Base-by-base conservation (phyloP, 1,140 invertebrate species). In the Pectinophora gossypiella region DNA sequence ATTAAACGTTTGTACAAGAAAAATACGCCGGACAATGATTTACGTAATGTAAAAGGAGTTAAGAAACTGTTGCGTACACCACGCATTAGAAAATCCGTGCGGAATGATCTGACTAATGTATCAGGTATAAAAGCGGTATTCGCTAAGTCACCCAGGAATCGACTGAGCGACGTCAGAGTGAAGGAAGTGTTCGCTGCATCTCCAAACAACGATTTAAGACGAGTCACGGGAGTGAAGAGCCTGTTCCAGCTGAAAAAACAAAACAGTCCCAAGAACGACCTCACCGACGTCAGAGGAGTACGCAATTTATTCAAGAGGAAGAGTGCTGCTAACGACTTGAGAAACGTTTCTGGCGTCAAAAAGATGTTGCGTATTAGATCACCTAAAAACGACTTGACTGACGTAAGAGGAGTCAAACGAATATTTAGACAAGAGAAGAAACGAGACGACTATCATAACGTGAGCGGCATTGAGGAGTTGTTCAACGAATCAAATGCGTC, bases 51-150 rank as follows among this genome's bases (percentile, higher is more conserved):
- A n/a, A 63, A 60, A 42, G 87, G 88, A 2, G 72, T 88, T 3
- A 80, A 73, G 18, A 54, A 48, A 4, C 46, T 88, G 12, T 46
- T 88, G 12, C 59, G 57, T 20, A 78, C 84, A 0, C 77, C 78
- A 1, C 75, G 75, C 20, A 47, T 48, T 0, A 63, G 69, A 21
- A 72, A 68, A 47, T 81, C 78, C 3, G 54, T 74, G 27, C 76
- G 64, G 32, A 88, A 89, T 47, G 86, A 89, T 54, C 51, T 89
- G 22, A 77, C 68, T 3, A 66, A 88, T 21, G 68, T 89, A 0
- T 56, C 58, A 6, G 87, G 85, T 15, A 68, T 88, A 0, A 88
- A 86, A 56, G 52, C 61, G 15, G 45, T 87, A 21, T 83, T 89
- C 22, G 72, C 58, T 9, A 72, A 62, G 48, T 72, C 75, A 0